These are phyloP conservation scores for Falco concolor DNA, from an alignment of 2,797 vertebrate genomes.

Conservation along the genomic window DNA sequence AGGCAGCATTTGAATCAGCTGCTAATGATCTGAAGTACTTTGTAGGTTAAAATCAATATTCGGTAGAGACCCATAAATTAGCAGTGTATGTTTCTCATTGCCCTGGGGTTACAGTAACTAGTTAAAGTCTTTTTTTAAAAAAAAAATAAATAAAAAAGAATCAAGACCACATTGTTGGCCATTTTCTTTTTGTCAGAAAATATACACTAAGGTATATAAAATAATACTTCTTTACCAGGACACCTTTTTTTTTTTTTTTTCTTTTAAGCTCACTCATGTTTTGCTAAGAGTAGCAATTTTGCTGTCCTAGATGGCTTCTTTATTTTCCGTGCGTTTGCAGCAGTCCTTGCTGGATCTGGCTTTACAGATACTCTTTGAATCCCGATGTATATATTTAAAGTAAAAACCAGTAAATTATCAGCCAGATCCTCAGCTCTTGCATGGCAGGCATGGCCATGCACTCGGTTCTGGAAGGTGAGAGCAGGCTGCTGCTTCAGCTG, in stretches of 20 bases:
- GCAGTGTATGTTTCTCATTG: slow-evolving; percentile 11
- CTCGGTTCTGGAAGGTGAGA: neutral
- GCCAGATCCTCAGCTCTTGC: neutral
- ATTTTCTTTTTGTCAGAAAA: neutral
- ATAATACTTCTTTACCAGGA: neutral
- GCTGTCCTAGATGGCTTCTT: neutral
- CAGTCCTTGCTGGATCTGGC: neutral
- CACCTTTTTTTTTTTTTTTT: neutral
- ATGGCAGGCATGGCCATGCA: neutral
- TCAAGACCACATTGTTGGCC: neutral
- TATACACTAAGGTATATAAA: neutral
- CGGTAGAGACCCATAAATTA: slow-evolving; percentile 57
- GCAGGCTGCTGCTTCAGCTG: neutral
- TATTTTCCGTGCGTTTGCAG: neutral
- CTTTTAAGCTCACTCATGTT: neutral
- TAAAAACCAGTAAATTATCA: neutral
- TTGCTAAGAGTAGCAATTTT: neutral
- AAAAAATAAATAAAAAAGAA: neutral
- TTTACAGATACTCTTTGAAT: neutral
- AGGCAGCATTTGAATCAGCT: slow-evolving; percentile 41
- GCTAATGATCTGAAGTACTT: slow-evolving; percentile 53
- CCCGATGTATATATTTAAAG: neutral
- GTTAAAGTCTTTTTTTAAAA: neutral
- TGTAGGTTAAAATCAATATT: slow-evolving; percentile 44
- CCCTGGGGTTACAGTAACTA: neutral